Percentiles rank a stretch among this genome's conserved stretches.
These are phyloP conservation scores for Campylorhamphus procurvoides DNA, from an alignment of 2,113 vertebrate genomes.

Conservation along the genomic window DNA sequence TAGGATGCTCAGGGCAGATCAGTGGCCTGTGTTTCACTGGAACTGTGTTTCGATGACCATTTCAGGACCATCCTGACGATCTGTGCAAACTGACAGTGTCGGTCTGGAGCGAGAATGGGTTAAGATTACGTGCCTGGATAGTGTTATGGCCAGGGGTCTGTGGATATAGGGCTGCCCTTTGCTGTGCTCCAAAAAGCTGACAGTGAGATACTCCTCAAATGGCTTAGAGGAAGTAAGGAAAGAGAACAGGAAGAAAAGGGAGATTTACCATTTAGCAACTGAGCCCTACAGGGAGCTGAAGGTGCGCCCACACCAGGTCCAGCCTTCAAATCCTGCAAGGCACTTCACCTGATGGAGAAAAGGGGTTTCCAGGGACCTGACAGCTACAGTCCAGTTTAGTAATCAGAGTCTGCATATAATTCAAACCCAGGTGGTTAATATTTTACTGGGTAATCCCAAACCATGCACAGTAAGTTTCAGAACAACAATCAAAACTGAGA, in stretches of 20 bases:
- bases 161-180: rapidly evolving
- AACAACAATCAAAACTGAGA: background rate
- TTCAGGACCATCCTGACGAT: background rate
- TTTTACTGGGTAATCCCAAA: background rate
- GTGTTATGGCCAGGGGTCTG: background rate
- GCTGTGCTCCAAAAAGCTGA: background rate
- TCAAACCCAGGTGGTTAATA: background rate
- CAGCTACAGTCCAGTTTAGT: background rate
- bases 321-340: background rate
- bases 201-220: background rate
- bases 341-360: background rate
- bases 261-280: background rate
- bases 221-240: background rate
- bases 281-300: background rate
- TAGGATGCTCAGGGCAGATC: background rate
- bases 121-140: background rate
- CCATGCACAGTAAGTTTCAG: background rate
- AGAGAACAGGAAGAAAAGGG: background rate
- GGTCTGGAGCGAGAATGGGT: rapidly evolving
- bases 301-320: background rate
- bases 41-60: background rate
- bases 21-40: rapidly evolving
- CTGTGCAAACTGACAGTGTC: background rate
- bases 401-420: background rate
- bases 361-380: background rate